Conservation (phyloP, 2,888 invertebrate genomes). For the Acronicta psi region DNA sequence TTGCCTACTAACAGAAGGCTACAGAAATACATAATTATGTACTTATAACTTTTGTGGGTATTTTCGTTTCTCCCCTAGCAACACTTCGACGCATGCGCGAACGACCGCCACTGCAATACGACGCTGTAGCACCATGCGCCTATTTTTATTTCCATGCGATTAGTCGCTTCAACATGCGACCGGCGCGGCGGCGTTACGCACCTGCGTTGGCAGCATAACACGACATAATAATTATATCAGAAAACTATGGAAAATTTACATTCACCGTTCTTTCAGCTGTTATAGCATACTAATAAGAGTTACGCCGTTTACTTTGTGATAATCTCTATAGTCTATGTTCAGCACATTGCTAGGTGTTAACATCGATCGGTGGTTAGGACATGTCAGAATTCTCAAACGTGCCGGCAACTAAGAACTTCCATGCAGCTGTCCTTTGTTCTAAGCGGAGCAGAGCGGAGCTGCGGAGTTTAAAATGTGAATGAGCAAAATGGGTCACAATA, state of each 20-base stretch:
- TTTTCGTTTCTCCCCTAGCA: constrained; percentile 52
- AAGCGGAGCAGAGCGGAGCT: too few species aligned
- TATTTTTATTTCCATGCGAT: constrained; percentile 72
- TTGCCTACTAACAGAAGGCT: too few species aligned
- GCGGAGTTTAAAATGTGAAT: neutral
- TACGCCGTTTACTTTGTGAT: neutral
- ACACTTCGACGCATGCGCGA: constrained; percentile 79
- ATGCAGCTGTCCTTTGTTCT: too few species aligned
- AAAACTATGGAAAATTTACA: constrained; percentile 20
- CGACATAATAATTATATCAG: neutral
- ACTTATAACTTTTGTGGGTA: constrained; percentile 16
- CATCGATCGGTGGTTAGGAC: constrained; percentile 31
- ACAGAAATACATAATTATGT: neutral
- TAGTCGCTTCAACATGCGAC: constrained; percentile 45
- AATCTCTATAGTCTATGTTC: neutral
- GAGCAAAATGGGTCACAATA: constrained; percentile 16
- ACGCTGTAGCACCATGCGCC: constrained; percentile 72
- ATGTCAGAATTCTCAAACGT: constrained; percentile 10
- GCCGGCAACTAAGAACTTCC: constrained; percentile 3
- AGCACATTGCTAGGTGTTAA: constrained; percentile 6
- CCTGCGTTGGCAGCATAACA: constrained; percentile 13
- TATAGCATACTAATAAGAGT: neutral
- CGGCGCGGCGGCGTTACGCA: constrained; percentile 25
- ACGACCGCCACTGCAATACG: constrained; percentile 83
- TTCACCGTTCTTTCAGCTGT: neutral